A percentile compares a stretch with the other conserved stretches of the same genome.
Conservation (phyloP, 2,888 invertebrate genomes). For the Pheosia gnoma region DNA sequence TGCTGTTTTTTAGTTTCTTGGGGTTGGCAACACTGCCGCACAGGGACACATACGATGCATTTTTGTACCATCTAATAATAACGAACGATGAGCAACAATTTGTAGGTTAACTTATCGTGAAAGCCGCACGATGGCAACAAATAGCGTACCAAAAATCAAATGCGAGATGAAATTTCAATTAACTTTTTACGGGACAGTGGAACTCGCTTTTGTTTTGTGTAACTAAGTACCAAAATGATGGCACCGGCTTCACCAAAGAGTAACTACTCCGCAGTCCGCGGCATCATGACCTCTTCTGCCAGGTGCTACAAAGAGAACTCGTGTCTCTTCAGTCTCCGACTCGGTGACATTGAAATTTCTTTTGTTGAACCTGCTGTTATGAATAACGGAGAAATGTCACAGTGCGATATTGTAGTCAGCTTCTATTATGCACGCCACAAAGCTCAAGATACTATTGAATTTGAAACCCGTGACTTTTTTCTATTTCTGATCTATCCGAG, state of each 20-base stretch:
- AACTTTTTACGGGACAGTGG: slow-evolving; percentile 4
- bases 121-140: background rate
- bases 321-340: no score
- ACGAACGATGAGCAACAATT: slow-evolving; percentile 36
- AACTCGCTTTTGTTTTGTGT: slow-evolving; percentile 4
- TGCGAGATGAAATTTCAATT: slow-evolving; percentile 3
- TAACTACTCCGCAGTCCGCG: no score
- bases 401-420: slow-evolving; percentile 32
- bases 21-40: no score
- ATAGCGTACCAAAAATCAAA: slow-evolving; percentile 4
- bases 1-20: no score
- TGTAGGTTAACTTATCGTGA: slow-evolving; percentile 12
- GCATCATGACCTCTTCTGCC: no score
- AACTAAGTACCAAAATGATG: background rate
- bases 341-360: slow-evolving; percentile 2
- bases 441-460: slow-evolving; percentile 33
- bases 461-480: slow-evolving; percentile 46
- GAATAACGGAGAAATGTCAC: slow-evolving; percentile 31
- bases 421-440: slow-evolving; percentile 34
- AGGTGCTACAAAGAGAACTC: no score
- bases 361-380: slow-evolving; percentile 13
- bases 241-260: background rate
- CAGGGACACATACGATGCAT: slow-evolving; percentile 58
- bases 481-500: slow-evolving; percentile 35
- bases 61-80: slow-evolving; percentile 48